These are phyloP conservation scores for Ormyrus nitidulus DNA, from an alignment of 2,888 invertebrate species.

Conservation along the genomic window DNA sequence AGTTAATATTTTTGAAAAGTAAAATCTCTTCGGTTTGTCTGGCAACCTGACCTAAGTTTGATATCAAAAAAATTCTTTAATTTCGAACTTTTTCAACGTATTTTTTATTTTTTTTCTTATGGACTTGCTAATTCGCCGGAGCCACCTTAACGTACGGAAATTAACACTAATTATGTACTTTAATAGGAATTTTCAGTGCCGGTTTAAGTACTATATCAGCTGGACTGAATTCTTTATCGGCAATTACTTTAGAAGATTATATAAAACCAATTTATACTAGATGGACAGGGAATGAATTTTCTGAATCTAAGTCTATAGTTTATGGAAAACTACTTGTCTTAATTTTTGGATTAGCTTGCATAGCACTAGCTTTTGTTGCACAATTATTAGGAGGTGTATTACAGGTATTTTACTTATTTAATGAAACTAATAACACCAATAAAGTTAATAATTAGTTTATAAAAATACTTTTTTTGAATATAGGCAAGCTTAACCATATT, in stretches of 20 bases:
- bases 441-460: background rate
- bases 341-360: conserved; percentile 84
- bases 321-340: conserved; percentile 82
- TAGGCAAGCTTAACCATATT: conserved; percentile 88
- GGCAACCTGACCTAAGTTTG: too few species aligned
- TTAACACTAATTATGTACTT: conserved; percentile 8
- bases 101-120: too few species aligned
- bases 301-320: conserved; percentile 59
- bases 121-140: too few species aligned
- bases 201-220: conserved; percentile 95
- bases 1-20: too few species aligned
- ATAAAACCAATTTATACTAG: conserved; percentile 76
- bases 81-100: too few species aligned
- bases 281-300: conserved; percentile 61
- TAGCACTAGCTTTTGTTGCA: conserved; percentile 89
- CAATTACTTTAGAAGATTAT: conserved; percentile 93
- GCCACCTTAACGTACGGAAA: background rate
- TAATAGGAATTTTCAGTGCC: conserved; percentile 88
- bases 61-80: too few species aligned
- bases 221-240: conserved; percentile 92
- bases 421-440: background rate
- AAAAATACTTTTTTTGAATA: conserved; percentile 24
- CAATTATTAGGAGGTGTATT: conserved; percentile 90
- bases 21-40: too few species aligned
- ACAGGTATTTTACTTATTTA: conserved; percentile 75